A percentile compares a stretch with the other conserved stretches of the same genome.
These are phyloP conservation scores for Aphodius sticticus DNA, from an alignment of 2,888 invertebrate species.

Conservation along the genomic window DNA sequence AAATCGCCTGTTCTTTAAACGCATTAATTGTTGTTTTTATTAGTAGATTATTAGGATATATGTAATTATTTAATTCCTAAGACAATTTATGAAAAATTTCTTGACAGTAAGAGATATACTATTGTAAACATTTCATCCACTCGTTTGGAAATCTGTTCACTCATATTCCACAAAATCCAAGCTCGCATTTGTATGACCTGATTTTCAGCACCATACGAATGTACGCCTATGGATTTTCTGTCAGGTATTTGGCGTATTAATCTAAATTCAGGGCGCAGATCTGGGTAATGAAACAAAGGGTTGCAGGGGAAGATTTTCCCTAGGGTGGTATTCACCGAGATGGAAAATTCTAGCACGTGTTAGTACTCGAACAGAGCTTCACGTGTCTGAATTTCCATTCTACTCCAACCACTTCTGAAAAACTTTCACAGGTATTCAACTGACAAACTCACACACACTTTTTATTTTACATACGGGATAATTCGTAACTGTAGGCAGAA, in stretches of 20 bases:
- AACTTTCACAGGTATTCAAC: not conserved
- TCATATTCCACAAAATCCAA: not conserved
- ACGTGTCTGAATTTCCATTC: slow-evolving; percentile 5
- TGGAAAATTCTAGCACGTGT: slow-evolving; percentile 39
- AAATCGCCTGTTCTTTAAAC: too few relatives aligned
- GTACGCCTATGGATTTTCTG: slow-evolving; percentile 24
- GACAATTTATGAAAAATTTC: too few relatives aligned
- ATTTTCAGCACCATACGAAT: slow-evolving; percentile 17
- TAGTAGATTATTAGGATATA: too few relatives aligned
- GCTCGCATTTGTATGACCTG: not conserved
- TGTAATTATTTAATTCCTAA: too few relatives aligned
- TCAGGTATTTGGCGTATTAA: slow-evolving; percentile 29
- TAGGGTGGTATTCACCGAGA: slow-evolving; percentile 35
- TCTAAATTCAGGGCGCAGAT: slow-evolving; percentile 41
- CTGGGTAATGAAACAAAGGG: slow-evolving; percentile 42
- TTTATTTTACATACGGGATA: not conserved
- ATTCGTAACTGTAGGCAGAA: too few relatives aligned
- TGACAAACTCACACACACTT: not conserved
- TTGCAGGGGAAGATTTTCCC: slow-evolving; percentile 31
- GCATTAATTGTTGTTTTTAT: too few relatives aligned
- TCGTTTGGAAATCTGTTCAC: not conserved
- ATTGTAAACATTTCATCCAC: too few relatives aligned
- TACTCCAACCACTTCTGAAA: not conserved
- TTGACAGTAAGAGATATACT: too few relatives aligned
- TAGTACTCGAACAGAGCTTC: slow-evolving; percentile 26